Conservation (phyloP, 2,113 vertebrate species). For the Mionectes macconnelli region DNA sequence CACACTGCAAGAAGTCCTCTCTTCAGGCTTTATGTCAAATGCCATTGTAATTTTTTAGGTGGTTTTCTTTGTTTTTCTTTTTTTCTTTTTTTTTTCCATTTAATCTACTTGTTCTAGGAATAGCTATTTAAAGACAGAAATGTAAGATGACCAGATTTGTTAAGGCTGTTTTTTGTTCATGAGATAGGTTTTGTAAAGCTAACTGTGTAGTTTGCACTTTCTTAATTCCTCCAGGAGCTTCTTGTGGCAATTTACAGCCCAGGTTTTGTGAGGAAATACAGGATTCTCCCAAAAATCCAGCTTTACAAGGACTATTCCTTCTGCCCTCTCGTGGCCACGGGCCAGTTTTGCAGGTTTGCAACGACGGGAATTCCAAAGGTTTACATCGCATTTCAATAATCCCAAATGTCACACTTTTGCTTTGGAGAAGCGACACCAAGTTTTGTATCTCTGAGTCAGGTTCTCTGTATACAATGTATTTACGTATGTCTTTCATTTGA, state of each 20-base stretch:
- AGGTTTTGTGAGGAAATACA: accelerated
- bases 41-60: neutral
- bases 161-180: neutral
- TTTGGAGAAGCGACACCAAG: neutral
- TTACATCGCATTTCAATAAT: accelerated
- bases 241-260: neutral
- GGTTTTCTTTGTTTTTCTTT: neutral
- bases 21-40: neutral
- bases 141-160: neutral
- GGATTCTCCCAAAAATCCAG: neutral
- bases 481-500: neutral
- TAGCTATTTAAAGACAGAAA: neutral
- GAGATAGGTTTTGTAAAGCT: neutral
- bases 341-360: constrained; percentile 6
- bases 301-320: neutral
- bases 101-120: neutral
- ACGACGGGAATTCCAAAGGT: neutral
- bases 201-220: neutral
- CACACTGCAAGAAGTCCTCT: neutral
- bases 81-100: neutral
- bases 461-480: neutral
- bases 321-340: constrained; percentile 70
- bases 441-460: neutral
- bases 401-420: neutral
- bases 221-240: neutral